Conservation (phyloP, 2,797 vertebrate species). For the Anomalospiza imberbis region DNA sequence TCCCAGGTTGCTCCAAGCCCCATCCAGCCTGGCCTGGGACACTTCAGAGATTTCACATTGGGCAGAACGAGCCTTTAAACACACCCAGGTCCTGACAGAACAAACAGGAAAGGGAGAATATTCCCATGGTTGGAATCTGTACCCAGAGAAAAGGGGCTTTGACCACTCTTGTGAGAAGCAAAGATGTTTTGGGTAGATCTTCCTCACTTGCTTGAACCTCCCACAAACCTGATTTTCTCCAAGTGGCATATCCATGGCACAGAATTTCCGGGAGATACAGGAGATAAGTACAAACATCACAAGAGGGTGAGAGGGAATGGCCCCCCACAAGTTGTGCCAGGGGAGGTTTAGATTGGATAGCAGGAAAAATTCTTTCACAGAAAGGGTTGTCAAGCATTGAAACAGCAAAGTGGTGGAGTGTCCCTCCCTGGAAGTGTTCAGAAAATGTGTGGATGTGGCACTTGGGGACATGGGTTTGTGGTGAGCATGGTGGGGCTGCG, state of each 20-base stretch:
- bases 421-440: neutral
- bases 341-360: neutral
- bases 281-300: neutral
- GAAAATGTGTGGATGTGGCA: neutral
- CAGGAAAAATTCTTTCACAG: neutral
- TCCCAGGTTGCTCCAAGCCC: neutral
- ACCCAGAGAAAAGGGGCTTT: neutral
- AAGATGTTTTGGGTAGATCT: neutral
- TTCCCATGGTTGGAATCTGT: neutral
- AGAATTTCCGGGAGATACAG: neutral
- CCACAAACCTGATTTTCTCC: neutral
- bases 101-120: neutral
- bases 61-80: neutral
- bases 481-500: neutral
- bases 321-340: neutral
- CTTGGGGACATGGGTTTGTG: neutral
- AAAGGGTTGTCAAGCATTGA: neutral
- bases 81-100: neutral
- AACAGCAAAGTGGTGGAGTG: neutral
- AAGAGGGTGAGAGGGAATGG: neutral
- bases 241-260: rapidly evolving
- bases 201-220: neutral
- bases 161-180: neutral
- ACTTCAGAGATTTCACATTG: neutral
- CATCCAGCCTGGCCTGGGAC: neutral